Conservation (phyloP, 2,888 invertebrate genomes). For the Agonopterix arenella region DNA sequence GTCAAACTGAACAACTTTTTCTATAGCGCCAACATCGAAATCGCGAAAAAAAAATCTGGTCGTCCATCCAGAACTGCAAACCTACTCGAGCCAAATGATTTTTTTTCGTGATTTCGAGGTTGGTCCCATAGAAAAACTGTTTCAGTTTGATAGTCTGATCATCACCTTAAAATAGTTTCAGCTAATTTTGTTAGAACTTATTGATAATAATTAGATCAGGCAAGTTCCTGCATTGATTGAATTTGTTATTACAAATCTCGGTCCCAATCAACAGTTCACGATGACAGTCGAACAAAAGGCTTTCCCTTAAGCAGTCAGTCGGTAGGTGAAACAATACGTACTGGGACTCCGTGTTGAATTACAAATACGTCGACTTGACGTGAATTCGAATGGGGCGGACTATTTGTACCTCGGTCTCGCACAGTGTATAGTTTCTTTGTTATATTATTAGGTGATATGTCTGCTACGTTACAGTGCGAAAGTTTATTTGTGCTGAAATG, state of each 20-base stretch:
- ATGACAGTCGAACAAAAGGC: slow-evolving; percentile 35
- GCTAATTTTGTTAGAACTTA: too few species aligned
- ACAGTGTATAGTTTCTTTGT: slow-evolving; percentile 41
- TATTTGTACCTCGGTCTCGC: slow-evolving; percentile 33
- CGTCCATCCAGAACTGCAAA: too few species aligned
- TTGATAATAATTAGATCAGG: too few species aligned
- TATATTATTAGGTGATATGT: slow-evolving; percentile 12
- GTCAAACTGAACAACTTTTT: too few species aligned
- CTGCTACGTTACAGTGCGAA: not conserved
- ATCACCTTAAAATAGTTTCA: too few species aligned
- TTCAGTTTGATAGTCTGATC: too few species aligned
- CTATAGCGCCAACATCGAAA: too few species aligned
- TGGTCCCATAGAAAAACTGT: too few species aligned
- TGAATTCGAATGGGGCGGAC: slow-evolving; percentile 64
- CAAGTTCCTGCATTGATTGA: too few species aligned
- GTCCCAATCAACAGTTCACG: slow-evolving; percentile 29
- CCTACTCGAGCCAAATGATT: too few species aligned
- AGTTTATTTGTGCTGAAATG: not conserved
- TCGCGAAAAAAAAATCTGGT: too few species aligned
- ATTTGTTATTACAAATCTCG: not conserved
- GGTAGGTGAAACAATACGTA: slow-evolving; percentile 68
- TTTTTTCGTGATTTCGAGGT: too few species aligned
- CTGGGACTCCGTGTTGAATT: slow-evolving; percentile 64
- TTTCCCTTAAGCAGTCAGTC: slow-evolving; percentile 26
- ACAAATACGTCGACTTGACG: slow-evolving; percentile 67